Conservation (phyloP, 2,113 vertebrate species). For the Tenebrosternarchus preto region DNA sequence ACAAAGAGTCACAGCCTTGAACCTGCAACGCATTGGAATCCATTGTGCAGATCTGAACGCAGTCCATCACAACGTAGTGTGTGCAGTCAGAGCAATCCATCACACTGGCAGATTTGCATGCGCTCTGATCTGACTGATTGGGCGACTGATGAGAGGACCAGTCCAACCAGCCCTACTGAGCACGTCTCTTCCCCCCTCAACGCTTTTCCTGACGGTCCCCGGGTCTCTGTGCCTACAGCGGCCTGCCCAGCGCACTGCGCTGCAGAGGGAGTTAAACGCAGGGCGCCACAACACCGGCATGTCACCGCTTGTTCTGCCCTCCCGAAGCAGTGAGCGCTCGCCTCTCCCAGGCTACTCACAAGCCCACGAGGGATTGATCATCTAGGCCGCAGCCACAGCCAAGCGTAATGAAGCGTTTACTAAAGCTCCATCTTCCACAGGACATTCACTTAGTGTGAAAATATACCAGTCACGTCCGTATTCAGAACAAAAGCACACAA, state of each 20-base stretch:
- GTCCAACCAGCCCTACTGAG: not conserved
- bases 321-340: not conserved
- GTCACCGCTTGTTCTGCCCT: not conserved
- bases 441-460: not conserved
- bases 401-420: not conserved
- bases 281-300: not conserved
- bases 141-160: not conserved
- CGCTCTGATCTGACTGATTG: conserved; percentile 13
- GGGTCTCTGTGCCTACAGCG: conserved; percentile 3
- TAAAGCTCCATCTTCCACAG: not conserved
- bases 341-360: not conserved
- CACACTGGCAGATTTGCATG: conserved; percentile 34
- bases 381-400: not conserved
- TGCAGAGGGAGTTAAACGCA: not conserved
- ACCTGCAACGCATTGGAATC: not conserved
- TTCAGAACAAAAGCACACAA: not conserved
- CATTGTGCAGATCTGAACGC: conserved; percentile 29
- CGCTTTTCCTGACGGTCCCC: not conserved
- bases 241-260: not conserved
- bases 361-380: not conserved
- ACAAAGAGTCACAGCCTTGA: not conserved
- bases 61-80: conserved; percentile 43
- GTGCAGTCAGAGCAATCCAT: conserved; percentile 13
- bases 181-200: not conserved
- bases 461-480: not conserved